A percentile compares a stretch with the other conserved stretches of the same genome.
Evolutionary conservation across 2,888 invertebrate species (phyloP).

Genomic region (Drosophila mimetica): DNA sequence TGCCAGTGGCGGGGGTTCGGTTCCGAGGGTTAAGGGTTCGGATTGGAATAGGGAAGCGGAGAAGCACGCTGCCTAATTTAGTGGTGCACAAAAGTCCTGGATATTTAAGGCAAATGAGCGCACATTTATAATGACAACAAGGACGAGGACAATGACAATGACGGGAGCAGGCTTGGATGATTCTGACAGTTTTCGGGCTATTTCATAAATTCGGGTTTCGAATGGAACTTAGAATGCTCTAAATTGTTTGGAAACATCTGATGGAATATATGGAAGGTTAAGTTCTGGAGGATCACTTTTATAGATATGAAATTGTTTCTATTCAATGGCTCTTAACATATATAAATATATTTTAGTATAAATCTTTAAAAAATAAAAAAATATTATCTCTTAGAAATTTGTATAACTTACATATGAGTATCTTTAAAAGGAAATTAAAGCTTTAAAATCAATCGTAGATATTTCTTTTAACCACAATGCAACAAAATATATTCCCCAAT

Average conservation of each 20-base stretch:
- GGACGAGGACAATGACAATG: constrained; percentile 47
- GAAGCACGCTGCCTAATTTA: constrained; percentile 66
- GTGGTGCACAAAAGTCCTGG: constrained; percentile 71
- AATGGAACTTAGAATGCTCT: constrained; percentile 22
- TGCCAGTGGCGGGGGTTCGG: constrained; percentile 4
- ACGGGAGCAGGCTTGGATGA: constrained; percentile 41
- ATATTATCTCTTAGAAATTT: too few species aligned
- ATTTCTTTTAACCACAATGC: too few species aligned
- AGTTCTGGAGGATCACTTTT: too few species aligned
- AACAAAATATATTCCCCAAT: too few species aligned
- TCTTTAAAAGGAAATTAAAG: too few species aligned
- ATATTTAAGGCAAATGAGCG: constrained; percentile 77
- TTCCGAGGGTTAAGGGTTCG: too few species aligned
- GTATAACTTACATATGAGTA: too few species aligned
- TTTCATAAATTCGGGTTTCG: constrained; percentile 21
- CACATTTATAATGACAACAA: constrained; percentile 77
- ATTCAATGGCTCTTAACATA: too few species aligned
- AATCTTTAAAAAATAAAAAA: too few species aligned
- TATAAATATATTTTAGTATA: background rate
- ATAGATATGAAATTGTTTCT: too few species aligned
- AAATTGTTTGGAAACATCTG: background rate
- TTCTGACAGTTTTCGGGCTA: constrained; percentile 35
- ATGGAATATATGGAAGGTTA: background rate
- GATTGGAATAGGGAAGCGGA: constrained; percentile 4
- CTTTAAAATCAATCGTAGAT: too few species aligned